phyloP scores from a whole-genome alignment of 2,113 vertebrate species.

The Phainopepla nitens region DNA sequence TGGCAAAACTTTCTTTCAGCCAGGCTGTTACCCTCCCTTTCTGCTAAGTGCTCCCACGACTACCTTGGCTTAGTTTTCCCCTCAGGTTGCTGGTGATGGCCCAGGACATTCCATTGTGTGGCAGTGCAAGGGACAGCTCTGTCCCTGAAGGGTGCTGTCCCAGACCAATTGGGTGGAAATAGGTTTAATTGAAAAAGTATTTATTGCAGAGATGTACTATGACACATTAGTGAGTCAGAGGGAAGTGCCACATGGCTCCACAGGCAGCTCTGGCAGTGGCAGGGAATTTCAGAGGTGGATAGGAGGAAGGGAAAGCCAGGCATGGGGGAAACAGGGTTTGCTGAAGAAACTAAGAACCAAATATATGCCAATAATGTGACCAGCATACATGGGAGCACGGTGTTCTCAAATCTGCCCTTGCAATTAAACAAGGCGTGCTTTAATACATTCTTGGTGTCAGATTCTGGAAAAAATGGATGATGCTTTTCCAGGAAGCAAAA shows the following conservation, averaged over 20 bases:
- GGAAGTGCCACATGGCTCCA: background rate
- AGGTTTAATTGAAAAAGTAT: background rate
- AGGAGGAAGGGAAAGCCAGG: background rate
- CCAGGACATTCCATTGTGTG: background rate
- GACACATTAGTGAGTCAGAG: constrained; percentile 16
- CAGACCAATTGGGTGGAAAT: rapidly evolving
- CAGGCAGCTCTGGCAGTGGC: background rate
- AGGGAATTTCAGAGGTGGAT: background rate
- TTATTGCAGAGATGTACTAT: background rate
- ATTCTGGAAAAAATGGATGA: background rate
- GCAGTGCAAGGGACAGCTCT: background rate
- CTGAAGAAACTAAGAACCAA: background rate
- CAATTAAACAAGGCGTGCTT: background rate
- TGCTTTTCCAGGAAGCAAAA: background rate
- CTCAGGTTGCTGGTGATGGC: background rate
- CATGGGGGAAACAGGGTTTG: background rate
- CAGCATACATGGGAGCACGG: background rate
- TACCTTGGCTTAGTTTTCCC: background rate
- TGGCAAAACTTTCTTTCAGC: background rate
- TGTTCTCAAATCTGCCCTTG: background rate
- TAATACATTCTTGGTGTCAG: background rate
- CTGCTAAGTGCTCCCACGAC: background rate
- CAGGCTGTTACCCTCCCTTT: background rate
- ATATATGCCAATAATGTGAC: background rate
- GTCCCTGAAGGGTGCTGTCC: background rate